Conservation (phyloP, 1,140 invertebrate species). For the Stegodyphus mimosarum region DNA sequence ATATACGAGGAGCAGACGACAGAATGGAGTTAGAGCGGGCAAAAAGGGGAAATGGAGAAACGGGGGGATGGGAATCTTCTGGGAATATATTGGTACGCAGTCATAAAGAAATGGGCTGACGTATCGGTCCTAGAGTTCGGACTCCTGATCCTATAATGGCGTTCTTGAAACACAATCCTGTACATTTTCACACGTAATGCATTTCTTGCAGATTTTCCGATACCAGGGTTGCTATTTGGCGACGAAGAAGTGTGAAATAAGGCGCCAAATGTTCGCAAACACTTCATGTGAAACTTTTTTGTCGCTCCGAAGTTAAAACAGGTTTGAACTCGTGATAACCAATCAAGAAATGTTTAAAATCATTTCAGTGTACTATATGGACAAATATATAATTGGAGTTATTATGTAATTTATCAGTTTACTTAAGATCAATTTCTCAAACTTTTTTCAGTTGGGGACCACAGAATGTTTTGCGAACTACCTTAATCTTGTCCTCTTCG, state of each 20-base stretch:
- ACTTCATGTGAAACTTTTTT: not conserved
- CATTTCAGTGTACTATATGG: no score
- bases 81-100: conserved; percentile 58
- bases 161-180: conserved; percentile 60
- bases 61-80: conserved; percentile 17
- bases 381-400: no score
- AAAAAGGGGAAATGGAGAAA: conserved; percentile 7
- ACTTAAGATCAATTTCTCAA: no score
- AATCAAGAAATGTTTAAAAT: no score
- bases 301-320: no score
- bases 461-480: no score
- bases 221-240: conserved; percentile 24
- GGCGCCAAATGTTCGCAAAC: not conserved
- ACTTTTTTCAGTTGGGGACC: no score
- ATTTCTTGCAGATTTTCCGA: conserved; percentile 59
- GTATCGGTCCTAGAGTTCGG: conserved; percentile 46
- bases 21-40: conserved; percentile 25
- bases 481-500: no score
- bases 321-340: no score
- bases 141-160: conserved; percentile 60
- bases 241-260: conserved; percentile 7
- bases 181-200: conserved; percentile 61
- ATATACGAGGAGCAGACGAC: conserved; percentile 50
- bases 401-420: no score
- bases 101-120: conserved; percentile 56